These are phyloP conservation scores for Daubentonia madagascariensis DNA, from an alignment of 2,113 vertebrate species.

Conservation along the genomic window DNA sequence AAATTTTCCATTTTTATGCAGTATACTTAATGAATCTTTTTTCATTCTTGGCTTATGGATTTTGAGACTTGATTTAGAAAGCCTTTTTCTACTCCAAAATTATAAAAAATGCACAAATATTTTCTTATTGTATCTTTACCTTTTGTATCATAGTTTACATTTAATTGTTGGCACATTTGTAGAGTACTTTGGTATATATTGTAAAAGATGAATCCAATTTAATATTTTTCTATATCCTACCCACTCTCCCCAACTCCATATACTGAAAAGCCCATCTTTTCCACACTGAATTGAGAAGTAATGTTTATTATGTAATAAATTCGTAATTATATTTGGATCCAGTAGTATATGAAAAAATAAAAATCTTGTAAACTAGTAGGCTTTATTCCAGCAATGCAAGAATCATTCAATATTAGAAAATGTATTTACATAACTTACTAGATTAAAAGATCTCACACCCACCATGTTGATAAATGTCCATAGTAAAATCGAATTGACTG, in stretches of 20 bases:
- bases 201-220: background rate
- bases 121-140: background rate
- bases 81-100: background rate
- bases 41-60: background rate
- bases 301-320: background rate
- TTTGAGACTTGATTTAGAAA: slow-evolving; percentile 25
- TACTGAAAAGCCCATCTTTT: slow-evolving; percentile 33
- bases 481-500: slow-evolving; percentile 33
- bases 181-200: background rate
- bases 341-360: background rate
- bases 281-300: background rate
- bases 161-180: background rate
- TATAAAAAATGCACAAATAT: background rate
- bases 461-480: slow-evolving; percentile 34
- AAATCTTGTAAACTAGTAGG: slow-evolving; percentile 11
- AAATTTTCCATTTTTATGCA: background rate
- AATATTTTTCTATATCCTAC: background rate
- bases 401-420: background rate
- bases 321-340: background rate
- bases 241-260: background rate
- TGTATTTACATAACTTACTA: slow-evolving; percentile 17
- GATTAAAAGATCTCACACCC: slow-evolving; percentile 30
- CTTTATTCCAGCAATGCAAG: background rate
- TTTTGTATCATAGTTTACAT: background rate
- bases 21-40: background rate